Percentiles rank a stretch among this genome's conserved stretches.
phyloP scores from a whole-genome alignment of 2,797 vertebrate species.

The Adrianichthys oophorus region DNA sequence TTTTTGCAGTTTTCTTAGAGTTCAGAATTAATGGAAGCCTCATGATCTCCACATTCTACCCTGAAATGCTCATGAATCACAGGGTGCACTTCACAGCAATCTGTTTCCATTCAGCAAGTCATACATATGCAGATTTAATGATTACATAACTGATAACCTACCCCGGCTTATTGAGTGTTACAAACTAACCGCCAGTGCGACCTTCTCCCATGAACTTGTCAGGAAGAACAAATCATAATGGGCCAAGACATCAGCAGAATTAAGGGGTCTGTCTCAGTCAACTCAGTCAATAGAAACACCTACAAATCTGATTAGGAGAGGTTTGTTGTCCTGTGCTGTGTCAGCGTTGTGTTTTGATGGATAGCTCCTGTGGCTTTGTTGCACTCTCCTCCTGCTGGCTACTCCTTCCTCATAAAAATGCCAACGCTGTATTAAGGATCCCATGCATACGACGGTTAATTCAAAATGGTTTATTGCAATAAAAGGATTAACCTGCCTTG shows the following conservation, averaged over 20 bases:
- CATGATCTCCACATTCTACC: too few relatives aligned
- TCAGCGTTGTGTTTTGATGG: conserved; percentile 65
- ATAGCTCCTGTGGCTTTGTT: conserved; percentile 37
- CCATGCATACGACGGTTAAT: conserved; percentile 49
- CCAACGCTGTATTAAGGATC: conserved; percentile 67
- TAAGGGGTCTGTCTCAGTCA: conserved; percentile 1
- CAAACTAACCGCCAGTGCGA: background rate
- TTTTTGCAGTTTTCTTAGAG: too few relatives aligned
- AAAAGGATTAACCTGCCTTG: conserved; percentile 78
- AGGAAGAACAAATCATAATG: background rate
- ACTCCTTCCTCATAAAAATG: conserved; percentile 73
- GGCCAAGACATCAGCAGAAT: conserved; percentile 4
- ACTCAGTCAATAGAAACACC: conserved; percentile 8
- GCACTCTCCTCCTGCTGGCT: conserved; percentile 39
- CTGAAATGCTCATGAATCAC: conserved; percentile 36
- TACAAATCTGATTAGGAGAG: conserved; percentile 47
- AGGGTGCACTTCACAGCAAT: conserved; percentile 32
- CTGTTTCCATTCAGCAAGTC: conserved; percentile 1
- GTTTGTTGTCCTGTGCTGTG: conserved; percentile 50
- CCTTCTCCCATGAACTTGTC: background rate
- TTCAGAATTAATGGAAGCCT: too few relatives aligned
- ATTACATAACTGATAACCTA: conserved; percentile 1
- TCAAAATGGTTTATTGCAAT: conserved; percentile 76
- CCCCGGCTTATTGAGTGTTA: background rate
- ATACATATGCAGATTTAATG: conserved; percentile 2